Base-by-base conservation (phyloP, 2,888 invertebrate species). In the Euphydryas editha region DNA sequence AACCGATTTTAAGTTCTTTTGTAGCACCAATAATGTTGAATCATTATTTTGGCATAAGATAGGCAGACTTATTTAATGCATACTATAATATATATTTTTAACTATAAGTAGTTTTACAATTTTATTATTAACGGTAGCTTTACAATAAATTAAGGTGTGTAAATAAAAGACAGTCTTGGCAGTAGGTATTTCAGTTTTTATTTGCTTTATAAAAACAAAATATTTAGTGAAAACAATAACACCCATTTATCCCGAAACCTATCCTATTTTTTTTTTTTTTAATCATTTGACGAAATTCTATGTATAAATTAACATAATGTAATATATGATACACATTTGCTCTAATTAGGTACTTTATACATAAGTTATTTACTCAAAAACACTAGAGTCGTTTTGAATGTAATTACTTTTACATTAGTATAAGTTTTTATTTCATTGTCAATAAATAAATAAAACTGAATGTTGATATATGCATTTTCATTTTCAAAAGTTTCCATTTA, bases 161-260 rank as follows among this genome's bases (percentile, higher is more conserved):
- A 71, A 81, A 79, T 78, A 68, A 86, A 85, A 82, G 72, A 69
- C 66, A 55, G n/a, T 24, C 71, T 44, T 81, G 82, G 81, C 84
- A 84, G 82, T 84, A 85, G 78, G 71, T 77, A 76, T 72, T 76
- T 76, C 69, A 72, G 72, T 81, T 84, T 75, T 81, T 80, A 79
- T 86, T 80, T 83, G 83, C 84, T 86, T 77, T 82, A 80, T 81
- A 82, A 85, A 85, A 87, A 86, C 81, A 81, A 82, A 79, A 77
- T 81, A 21, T 24, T 51, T 81, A 82, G 81, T 81, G 80, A 82
- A 84, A 84, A 83, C 82, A 80, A 83, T 82, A 69, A 67, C 37
- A 69, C 62, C 67, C 59, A 62, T 58, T 64, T 55, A 65, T 61
- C 57, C 62, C 68, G 47, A 59, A 59, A 56, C 65, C 59, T 59